phyloP scores from a whole-genome alignment of 2,888 invertebrate genomes.

The Allophyes oxyacanthae region DNA sequence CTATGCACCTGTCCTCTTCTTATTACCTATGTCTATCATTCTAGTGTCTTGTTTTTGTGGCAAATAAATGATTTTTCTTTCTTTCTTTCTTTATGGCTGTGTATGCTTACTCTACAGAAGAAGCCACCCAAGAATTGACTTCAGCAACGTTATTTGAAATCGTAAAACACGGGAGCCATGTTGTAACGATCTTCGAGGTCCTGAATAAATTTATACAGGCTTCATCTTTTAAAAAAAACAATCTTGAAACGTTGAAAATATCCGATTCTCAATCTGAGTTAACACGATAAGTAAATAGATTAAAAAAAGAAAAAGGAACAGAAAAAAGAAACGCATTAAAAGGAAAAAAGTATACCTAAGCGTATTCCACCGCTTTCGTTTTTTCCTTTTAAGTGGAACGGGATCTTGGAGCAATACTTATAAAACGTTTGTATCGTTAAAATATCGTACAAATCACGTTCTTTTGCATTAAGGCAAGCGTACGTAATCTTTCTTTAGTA shows the following conservation, averaged over 20 bases:
- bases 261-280: conserved; percentile 29
- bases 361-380: conserved; percentile 10
- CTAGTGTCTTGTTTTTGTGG: too few relatives aligned
- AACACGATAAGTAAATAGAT: conserved; percentile 31
- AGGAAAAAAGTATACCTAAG: conserved; percentile 9
- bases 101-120: too few relatives aligned
- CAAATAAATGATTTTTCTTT: too few relatives aligned
- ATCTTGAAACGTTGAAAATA: conserved; percentile 16
- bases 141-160: too few relatives aligned
- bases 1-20: too few relatives aligned
- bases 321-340: conserved; percentile 4
- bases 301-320: conserved; percentile 9
- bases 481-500: background rate
- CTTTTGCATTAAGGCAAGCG: conserved; percentile 1
- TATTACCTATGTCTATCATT: too few relatives aligned
- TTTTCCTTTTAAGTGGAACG: conserved; percentile 18
- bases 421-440: conserved; percentile 9
- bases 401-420: conserved; percentile 2
- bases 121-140: too few relatives aligned
- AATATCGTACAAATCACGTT: conserved; percentile 18
- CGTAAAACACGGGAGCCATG: too few relatives aligned
- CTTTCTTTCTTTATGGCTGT: too few relatives aligned
- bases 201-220: too few relatives aligned
- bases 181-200: too few relatives aligned
- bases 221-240: conserved; percentile 8